Conservation (phyloP, 1,140 invertebrate genomes). For the Radopholus similis region DNA sequence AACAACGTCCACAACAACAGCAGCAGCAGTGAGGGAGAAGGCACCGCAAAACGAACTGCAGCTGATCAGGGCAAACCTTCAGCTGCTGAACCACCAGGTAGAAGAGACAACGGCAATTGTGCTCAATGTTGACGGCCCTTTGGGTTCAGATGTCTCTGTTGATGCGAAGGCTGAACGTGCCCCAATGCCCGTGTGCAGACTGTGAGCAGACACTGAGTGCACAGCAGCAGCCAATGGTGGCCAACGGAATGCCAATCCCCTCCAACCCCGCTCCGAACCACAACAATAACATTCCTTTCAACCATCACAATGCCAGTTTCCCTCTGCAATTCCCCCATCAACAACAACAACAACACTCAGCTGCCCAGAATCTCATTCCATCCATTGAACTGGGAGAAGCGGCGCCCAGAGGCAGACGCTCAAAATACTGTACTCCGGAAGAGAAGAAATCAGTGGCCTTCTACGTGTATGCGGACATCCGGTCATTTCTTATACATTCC, state of each 20-base stretch:
- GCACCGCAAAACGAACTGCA: constrained; percentile 5
- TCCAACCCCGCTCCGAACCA: no score
- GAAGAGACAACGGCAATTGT: background rate
- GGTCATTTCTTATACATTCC: background rate
- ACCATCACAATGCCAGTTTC: background rate
- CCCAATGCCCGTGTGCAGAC: constrained; percentile 4
- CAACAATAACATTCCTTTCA: background rate
- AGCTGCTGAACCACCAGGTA: constrained; percentile 20
- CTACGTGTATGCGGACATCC: background rate
- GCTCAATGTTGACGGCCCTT: background rate
- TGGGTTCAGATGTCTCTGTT: constrained; percentile 11
- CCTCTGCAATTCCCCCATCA: background rate
- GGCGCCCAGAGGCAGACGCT: constrained; percentile 34
- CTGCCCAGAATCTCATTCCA: background rate
- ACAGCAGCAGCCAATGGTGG: constrained; percentile 2
- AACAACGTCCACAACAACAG: no score
- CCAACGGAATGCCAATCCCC: background rate
- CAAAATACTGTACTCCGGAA: constrained; percentile 43
- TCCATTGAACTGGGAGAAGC: background rate
- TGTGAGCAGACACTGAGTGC: background rate
- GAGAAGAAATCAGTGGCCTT: constrained; percentile 31
- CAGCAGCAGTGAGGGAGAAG: no score
- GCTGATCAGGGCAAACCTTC: constrained; percentile 1
- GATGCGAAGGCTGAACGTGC: constrained; percentile 16
- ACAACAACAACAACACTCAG: background rate